Percentiles rank a stretch among this genome's conserved stretches.
Evolutionary conservation across 2,113 vertebrate genomes (phyloP).

Genomic region (Nanger granti): DNA sequence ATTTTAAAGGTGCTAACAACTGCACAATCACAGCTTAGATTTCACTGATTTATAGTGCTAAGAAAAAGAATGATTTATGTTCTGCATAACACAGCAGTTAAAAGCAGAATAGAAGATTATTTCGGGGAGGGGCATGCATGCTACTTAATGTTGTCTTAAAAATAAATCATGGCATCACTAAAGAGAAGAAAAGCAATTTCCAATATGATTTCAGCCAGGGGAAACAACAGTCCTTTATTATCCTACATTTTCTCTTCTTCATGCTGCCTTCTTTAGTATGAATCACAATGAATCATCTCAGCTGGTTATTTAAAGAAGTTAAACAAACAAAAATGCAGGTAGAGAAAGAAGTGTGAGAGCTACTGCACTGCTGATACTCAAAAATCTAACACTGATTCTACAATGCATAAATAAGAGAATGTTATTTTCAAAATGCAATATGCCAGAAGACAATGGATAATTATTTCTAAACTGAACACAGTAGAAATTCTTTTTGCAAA

Average conservation of each 20-base stretch:
- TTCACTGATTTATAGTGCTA: slow-evolving; percentile 47
- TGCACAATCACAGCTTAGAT: slow-evolving; percentile 5
- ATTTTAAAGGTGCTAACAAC: slow-evolving; percentile 47
- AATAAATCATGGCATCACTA: slow-evolving; percentile 44
- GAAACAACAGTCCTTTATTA: slow-evolving; percentile 39
- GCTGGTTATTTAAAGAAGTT: slow-evolving; percentile 58
- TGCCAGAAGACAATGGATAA: slow-evolving; percentile 24
- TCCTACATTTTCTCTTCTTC: slow-evolving; percentile 50
- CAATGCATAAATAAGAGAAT: slow-evolving; percentile 32
- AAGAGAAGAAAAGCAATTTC: slow-evolving; percentile 54
- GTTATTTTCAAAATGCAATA: slow-evolving; percentile 49
- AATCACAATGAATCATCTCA: slow-evolving; percentile 72
- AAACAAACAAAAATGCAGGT: slow-evolving; percentile 66
- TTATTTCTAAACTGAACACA: not conserved
- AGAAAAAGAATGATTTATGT: slow-evolving; percentile 44
- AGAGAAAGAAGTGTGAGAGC: slow-evolving; percentile 29
- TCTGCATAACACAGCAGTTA: slow-evolving; percentile 21
- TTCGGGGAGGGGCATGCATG: not conserved
- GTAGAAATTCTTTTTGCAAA: not conserved
- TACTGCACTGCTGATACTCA: slow-evolving; percentile 20
- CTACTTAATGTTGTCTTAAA: slow-evolving; percentile 56
- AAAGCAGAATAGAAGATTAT: slow-evolving; percentile 50
- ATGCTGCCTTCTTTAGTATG: slow-evolving; percentile 52
- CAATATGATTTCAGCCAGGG: slow-evolving; percentile 18
- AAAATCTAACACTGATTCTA: slow-evolving; percentile 53